Percentiles rank a stretch among this genome's conserved stretches.
phyloP scores from a whole-genome alignment of 30 jellyfish, hydroid and myxozoan genomes.

The Hydractinia echinata region DNA sequence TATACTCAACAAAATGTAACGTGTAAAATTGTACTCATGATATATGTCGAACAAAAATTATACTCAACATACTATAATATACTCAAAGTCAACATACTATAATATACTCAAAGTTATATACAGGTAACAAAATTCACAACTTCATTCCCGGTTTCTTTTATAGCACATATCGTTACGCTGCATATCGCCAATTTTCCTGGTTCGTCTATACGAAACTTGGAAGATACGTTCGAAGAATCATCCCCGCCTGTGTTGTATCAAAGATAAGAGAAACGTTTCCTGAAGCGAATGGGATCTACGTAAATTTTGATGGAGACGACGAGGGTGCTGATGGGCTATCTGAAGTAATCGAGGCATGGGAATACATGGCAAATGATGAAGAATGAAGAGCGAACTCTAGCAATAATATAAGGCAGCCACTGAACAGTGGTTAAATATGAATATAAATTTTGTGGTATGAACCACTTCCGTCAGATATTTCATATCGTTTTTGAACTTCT shows the following conservation, averaged over 20 bases:
- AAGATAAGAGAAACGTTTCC: conserved; percentile 14
- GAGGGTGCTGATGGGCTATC: conserved; percentile 13
- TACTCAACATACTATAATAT: too few relatives aligned
- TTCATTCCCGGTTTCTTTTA: neutral
- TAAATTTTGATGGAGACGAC: conserved; percentile 18
- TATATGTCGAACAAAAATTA: too few relatives aligned
- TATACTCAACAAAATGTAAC: too few relatives aligned
- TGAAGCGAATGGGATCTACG: conserved; percentile 1
- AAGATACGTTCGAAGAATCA: conserved; percentile 12
- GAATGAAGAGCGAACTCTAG: too few relatives aligned
- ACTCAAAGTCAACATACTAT: too few relatives aligned
- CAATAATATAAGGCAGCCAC: too few relatives aligned
- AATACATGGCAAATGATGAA: neutral
- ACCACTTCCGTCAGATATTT: neutral
- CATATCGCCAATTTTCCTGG: conserved; percentile 15
- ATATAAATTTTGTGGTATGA: neutral
- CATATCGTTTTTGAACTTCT: neutral
- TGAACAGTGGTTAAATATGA: too few relatives aligned
- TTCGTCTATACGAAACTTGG: conserved; percentile 17
- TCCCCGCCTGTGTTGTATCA: conserved; percentile 15
- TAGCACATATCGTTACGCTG: conserved; percentile 13
- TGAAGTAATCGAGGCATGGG: conserved; percentile 4
- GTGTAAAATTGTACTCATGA: too few relatives aligned
- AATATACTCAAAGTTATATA: too few relatives aligned
- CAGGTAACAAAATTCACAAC: too few relatives aligned